phyloP scores from a whole-genome alignment of 2,797 vertebrate species.

The Trichosurus vulpecula region DNA sequence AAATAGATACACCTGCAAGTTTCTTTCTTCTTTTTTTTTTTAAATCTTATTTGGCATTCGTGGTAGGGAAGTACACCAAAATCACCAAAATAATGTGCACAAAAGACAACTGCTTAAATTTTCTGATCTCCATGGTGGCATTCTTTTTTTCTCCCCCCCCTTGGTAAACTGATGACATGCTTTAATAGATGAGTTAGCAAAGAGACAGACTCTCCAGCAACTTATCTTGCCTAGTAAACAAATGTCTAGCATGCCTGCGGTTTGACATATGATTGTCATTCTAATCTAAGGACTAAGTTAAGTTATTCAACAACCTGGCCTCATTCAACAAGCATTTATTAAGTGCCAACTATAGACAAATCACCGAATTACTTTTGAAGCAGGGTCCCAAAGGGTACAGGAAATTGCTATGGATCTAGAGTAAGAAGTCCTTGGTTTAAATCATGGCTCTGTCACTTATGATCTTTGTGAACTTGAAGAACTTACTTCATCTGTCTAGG shows the following conservation, averaged over 20 bases:
- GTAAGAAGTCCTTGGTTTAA: neutral
- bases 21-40: neutral
- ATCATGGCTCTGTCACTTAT: neutral
- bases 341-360: neutral
- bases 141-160: neutral
- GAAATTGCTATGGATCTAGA: neutral
- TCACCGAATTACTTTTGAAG: neutral
- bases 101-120: neutral
- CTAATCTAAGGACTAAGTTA: neutral
- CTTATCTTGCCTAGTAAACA: neutral
- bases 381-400: neutral
- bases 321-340: neutral
- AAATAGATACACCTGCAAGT: neutral
- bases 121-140: neutral
- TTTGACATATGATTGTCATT: neutral
- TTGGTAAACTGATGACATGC: neutral
- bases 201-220: neutral
- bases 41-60: neutral
- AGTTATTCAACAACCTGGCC: neutral
- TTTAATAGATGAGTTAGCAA: conserved; percentile 31
- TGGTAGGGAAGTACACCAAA: conserved; percentile 28
- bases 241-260: neutral
- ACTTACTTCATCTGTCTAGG: neutral
- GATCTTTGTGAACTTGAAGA: neutral
- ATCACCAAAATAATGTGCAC: neutral